phyloP scores from a whole-genome alignment of 2,113 vertebrate species.

The Halichoerus grypus region DNA sequence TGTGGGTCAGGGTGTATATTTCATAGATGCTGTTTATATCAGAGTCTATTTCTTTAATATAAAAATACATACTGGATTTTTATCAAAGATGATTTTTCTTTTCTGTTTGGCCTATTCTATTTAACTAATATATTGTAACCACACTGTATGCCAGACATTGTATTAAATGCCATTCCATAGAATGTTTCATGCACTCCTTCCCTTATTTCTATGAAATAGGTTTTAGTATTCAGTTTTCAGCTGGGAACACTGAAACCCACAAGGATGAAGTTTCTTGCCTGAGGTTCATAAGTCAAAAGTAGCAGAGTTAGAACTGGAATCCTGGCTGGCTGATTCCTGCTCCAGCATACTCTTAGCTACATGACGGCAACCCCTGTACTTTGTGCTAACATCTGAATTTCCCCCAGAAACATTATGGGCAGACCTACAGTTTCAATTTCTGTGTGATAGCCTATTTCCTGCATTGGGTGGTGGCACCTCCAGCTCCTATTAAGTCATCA shows the following conservation, averaged over 20 bases:
- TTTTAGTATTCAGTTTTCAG: slow-evolving; percentile 9
- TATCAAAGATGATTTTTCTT: not conserved
- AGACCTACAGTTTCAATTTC: not conserved
- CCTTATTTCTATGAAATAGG: not conserved
- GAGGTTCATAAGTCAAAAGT: not conserved
- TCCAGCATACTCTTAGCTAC: not conserved
- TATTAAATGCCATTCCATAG: not conserved
- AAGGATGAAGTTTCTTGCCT: not conserved
- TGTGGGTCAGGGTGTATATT: not conserved
- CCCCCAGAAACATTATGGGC: not conserved
- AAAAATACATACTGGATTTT: slow-evolving; percentile 11
- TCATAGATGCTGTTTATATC: not conserved
- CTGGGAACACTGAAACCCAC: not conserved
- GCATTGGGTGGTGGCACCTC: not conserved
- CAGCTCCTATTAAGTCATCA: slow-evolving; percentile 41
- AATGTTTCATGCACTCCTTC: not conserved
- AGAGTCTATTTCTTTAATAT: not conserved
- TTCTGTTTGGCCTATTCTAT: not conserved
- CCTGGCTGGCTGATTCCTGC: not conserved
- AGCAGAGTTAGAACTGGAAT: not conserved
- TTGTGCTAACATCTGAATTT: not conserved
- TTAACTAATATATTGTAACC: not conserved
- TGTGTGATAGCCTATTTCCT: not conserved
- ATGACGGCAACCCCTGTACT: not conserved
- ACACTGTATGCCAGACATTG: not conserved